phyloP scores from a whole-genome alignment of 2,113 vertebrate species.

The Urocynchramus pylzowi region DNA sequence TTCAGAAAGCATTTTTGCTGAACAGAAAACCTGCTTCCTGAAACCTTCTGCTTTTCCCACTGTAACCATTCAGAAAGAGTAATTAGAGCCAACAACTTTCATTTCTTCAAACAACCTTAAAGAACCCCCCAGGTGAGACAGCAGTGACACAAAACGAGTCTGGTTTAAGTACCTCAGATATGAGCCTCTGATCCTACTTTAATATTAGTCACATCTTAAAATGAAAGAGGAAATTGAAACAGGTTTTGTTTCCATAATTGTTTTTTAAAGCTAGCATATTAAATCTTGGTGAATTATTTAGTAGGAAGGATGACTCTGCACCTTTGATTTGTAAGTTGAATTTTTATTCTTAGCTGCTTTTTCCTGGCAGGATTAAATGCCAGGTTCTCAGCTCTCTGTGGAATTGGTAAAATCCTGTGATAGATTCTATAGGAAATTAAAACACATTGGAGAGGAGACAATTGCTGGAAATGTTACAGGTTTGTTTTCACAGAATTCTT shows the following conservation, averaged over 20 bases:
- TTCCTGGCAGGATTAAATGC: slow-evolving; percentile 24
- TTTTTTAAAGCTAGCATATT: slow-evolving; percentile 44
- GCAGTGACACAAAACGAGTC: not conserved
- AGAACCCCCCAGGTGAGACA: slow-evolving; percentile 2
- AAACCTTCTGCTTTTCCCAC: not conserved
- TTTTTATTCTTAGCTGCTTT: slow-evolving; percentile 45
- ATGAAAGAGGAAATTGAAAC: slow-evolving; percentile 36
- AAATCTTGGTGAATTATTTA: slow-evolving; percentile 53
- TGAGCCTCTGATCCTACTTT: slow-evolving; percentile 30
- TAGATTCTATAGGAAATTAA: slow-evolving; percentile 35
- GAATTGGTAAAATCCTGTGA: slow-evolving; percentile 23
- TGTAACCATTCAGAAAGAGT: not conserved
- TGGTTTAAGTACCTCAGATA: slow-evolving; percentile 1
- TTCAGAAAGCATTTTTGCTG: not conserved
- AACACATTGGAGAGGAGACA: not conserved
- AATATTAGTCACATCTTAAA: slow-evolving; percentile 47
- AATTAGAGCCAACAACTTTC: slow-evolving; percentile 21
- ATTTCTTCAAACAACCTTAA: not conserved
- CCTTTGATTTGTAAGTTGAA: slow-evolving; percentile 57
- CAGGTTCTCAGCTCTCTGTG: not conserved
- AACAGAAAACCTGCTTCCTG: not conserved
- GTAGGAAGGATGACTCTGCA: slow-evolving; percentile 20
- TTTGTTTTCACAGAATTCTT: not conserved
- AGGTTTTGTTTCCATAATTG: slow-evolving; percentile 34
- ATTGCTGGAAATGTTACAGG: not conserved